These are phyloP conservation scores for Apocheima hispidaria DNA, from an alignment of 2,888 invertebrate species.

Conservation along the genomic window DNA sequence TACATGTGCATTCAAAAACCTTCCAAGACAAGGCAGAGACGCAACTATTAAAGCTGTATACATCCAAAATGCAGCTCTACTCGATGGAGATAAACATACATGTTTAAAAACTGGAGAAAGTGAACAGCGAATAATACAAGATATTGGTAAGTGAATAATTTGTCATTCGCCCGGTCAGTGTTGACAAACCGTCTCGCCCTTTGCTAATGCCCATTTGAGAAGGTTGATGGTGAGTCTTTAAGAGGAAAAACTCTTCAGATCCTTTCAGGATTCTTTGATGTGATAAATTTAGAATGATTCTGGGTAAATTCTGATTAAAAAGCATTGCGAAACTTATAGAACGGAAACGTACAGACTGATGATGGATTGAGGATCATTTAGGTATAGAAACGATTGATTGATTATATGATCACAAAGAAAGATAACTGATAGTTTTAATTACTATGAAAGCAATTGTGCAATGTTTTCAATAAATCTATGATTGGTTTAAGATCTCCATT, in stretches of 20 bases:
- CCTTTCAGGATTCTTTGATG: slow-evolving; percentile 56
- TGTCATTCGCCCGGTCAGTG: slow-evolving; percentile 77
- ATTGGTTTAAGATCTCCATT: too few species aligned
- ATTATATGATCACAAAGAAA: not conserved
- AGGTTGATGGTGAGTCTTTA: slow-evolving; percentile 57
- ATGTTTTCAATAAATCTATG: too few species aligned
- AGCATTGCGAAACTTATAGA: slow-evolving; percentile 12
- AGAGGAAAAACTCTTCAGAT: slow-evolving; percentile 58
- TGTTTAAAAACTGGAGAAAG: slow-evolving; percentile 16
- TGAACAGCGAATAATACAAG: slow-evolving; percentile 39
- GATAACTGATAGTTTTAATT: not conserved
- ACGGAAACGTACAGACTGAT: slow-evolving; percentile 13
- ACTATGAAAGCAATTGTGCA: too few species aligned
- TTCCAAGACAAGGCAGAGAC: slow-evolving; percentile 53
- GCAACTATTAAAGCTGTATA: slow-evolving; percentile 31
- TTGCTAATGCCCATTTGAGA: slow-evolving; percentile 76
- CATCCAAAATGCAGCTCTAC: slow-evolving; percentile 50
- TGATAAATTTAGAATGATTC: slow-evolving; percentile 43
- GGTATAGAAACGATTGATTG: not conserved
- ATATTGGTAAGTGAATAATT: slow-evolving; percentile 72
- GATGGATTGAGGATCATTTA: not conserved
- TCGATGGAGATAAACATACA: slow-evolving; percentile 37
- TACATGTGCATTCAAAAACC: slow-evolving; percentile 81
- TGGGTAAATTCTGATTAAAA: slow-evolving; percentile 16
- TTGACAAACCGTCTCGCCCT: slow-evolving; percentile 74